Conservation (phyloP, 2,888 invertebrate genomes). For the Ormyrus thymus region DNA sequence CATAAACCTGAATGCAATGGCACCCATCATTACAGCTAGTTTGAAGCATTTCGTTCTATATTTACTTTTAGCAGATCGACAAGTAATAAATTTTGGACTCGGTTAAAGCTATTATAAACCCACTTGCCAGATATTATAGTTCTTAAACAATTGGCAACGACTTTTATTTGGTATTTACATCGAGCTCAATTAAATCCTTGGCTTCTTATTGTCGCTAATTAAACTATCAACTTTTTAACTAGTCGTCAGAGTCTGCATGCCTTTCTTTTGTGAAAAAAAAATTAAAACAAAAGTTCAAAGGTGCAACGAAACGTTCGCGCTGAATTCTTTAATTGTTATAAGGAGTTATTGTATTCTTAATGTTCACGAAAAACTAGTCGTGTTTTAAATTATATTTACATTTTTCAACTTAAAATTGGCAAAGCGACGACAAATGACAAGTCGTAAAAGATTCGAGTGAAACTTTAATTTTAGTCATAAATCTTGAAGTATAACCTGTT, state of each 20-base stretch:
- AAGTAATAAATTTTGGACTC: slow-evolving; percentile 17
- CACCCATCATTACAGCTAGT: too few relatives aligned
- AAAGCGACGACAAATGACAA: neutral
- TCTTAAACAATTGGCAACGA: slow-evolving; percentile 35
- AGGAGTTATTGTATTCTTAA: too few relatives aligned
- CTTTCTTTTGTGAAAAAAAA: neutral
- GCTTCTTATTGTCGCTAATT: slow-evolving; percentile 30
- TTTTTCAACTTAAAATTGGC: too few relatives aligned
- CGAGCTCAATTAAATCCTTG: slow-evolving; percentile 22
- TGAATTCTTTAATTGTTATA: too few relatives aligned
- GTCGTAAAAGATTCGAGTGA: neutral
- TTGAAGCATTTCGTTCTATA: neutral
- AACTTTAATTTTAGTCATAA: too few relatives aligned
- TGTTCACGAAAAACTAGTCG: too few relatives aligned
- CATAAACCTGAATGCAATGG: too few relatives aligned
- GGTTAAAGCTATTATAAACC: slow-evolving; percentile 11
- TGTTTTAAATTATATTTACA: too few relatives aligned
- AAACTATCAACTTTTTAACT: slow-evolving; percentile 18
- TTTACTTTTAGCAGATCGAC: slow-evolving; percentile 12
- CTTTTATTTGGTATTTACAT: slow-evolving; percentile 4
- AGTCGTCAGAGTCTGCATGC: neutral
- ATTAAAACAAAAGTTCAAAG: neutral
- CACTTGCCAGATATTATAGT: slow-evolving; percentile 8
- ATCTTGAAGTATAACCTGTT: too few relatives aligned
- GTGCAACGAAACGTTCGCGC: neutral